Conservation (phyloP, 2,888 invertebrate species). For the Euplexia lucipara region DNA sequence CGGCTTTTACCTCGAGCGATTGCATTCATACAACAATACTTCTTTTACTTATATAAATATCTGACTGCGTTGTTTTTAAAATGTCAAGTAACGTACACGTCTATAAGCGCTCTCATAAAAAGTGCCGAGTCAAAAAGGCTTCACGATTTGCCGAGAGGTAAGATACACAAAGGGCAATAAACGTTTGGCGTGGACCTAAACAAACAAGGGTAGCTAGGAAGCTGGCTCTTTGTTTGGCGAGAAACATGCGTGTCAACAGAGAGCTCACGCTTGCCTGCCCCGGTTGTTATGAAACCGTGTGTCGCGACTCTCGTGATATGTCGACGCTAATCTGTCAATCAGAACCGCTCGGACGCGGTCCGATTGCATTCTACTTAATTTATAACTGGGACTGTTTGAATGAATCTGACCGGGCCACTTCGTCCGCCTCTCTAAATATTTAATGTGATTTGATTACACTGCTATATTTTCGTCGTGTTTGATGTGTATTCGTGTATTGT, state of each 20-base stretch:
- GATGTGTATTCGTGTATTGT: conserved; percentile 12
- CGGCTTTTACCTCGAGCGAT: conserved; percentile 68
- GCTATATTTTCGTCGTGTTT: conserved; percentile 34
- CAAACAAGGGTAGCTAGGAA: conserved; percentile 91
- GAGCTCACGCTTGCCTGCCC: conserved; percentile 66
- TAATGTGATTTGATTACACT: conserved; percentile 43
- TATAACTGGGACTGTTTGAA: conserved; percentile 43
- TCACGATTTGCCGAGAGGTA: conserved; percentile 88
- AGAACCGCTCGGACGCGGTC: conserved; percentile 60
- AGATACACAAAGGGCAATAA: conserved; percentile 90
- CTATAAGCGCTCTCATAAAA: conserved; percentile 88
- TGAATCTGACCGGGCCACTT: conserved; percentile 48
- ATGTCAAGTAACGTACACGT: conserved; percentile 81
- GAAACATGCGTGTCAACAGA: conserved; percentile 89
- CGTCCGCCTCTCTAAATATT: conserved; percentile 39
- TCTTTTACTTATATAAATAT: conserved; percentile 67
- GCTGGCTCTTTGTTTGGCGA: conserved; percentile 89
- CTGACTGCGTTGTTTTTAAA: conserved; percentile 69
- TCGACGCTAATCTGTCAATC: conserved; percentile 80
- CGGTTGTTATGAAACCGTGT: conserved; percentile 69
- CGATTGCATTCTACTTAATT: conserved; percentile 56
- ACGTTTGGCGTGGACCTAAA: conserved; percentile 89
- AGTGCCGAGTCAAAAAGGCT: conserved; percentile 90
- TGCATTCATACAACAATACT: conserved; percentile 65
- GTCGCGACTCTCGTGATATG: conserved; percentile 65